A percentile compares a stretch with the other conserved stretches of the same genome.
Evolutionary conservation across 1,140 invertebrate species (phyloP).

Genomic region (Cephus cinctus): DNA sequence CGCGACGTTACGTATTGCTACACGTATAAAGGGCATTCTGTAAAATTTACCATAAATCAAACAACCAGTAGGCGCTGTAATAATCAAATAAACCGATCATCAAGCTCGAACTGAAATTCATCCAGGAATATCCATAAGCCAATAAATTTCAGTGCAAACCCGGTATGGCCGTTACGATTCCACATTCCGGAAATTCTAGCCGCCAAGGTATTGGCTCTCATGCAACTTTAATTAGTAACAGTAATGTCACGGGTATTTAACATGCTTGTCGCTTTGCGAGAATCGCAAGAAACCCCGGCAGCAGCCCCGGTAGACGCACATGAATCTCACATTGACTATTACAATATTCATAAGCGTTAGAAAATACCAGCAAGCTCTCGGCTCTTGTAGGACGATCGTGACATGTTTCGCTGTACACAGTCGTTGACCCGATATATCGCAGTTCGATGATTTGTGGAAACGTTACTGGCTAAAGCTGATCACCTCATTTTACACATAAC

Average conservation of each 20-base stretch:
- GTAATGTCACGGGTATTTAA: constrained; percentile 10
- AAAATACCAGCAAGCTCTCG: constrained; percentile 13
- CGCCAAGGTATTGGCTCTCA: constrained; percentile 7
- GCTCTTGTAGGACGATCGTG: constrained; percentile 12
- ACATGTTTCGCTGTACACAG: constrained; percentile 4
- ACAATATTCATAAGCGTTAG: constrained; percentile 23
- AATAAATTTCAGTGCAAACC: constrained; percentile 1
- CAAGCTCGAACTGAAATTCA: neutral
- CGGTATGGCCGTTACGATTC: neutral
- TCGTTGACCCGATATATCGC: neutral
- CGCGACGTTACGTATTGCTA: too few species aligned
- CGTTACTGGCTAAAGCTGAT: neutral
- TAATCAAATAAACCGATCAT: neutral
- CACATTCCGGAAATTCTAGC: constrained; percentile 6
- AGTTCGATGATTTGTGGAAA: constrained; percentile 12
- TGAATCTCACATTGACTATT: constrained; percentile 7
- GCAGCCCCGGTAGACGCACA: constrained; percentile 1
- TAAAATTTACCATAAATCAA: too few species aligned
- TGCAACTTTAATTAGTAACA: constrained; percentile 11
- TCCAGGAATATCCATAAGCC: neutral
- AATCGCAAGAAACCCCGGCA: constrained; percentile 6
- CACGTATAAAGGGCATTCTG: too few species aligned
- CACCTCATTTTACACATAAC: too few species aligned
- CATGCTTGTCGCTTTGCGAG: constrained; percentile 6
- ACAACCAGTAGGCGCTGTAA: too few species aligned